Conservation (phyloP, 2,113 vertebrate genomes). For the Oriolus oriolus region DNA sequence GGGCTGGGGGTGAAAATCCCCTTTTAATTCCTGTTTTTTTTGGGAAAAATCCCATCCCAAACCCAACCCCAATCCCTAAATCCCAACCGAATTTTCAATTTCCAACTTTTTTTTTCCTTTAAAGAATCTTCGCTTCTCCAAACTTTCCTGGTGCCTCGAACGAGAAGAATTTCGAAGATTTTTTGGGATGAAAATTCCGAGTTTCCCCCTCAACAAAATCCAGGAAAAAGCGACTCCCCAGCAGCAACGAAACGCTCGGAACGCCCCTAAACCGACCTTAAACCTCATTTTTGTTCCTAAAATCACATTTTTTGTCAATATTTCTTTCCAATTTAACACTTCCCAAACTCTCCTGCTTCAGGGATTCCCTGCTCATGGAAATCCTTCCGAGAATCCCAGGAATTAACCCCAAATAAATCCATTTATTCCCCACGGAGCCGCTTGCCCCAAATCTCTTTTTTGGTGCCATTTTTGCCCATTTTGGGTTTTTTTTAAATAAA, state of each 20-base stretch:
- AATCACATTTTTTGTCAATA: neutral
- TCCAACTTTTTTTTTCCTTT: no score
- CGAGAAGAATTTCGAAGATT: fast-evolving
- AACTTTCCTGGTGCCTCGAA: fast-evolving
- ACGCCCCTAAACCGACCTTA: neutral
- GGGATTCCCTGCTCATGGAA: neutral
- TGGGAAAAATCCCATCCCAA: neutral
- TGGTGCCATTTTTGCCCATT: no score
- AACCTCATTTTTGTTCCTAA: neutral
- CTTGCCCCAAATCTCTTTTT: fast-evolving
- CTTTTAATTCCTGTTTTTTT: neutral
- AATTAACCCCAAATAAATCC: neutral
- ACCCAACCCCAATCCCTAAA: neutral
- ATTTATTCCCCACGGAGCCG: neutral
- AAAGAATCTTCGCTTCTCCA: neutral
- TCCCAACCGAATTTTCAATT: neutral
- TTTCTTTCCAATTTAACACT: neutral
- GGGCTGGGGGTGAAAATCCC: neutral
- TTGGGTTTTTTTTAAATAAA: neutral
- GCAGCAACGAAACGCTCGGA: fast-evolving
- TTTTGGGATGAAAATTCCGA: neutral
- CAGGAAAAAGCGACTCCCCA: neutral
- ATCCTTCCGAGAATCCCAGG: neutral
- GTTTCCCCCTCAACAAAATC: neutral
- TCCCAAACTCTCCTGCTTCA: neutral